Base-by-base conservation (phyloP, 2,888 invertebrate species). In the Netelia melanura region DNA sequence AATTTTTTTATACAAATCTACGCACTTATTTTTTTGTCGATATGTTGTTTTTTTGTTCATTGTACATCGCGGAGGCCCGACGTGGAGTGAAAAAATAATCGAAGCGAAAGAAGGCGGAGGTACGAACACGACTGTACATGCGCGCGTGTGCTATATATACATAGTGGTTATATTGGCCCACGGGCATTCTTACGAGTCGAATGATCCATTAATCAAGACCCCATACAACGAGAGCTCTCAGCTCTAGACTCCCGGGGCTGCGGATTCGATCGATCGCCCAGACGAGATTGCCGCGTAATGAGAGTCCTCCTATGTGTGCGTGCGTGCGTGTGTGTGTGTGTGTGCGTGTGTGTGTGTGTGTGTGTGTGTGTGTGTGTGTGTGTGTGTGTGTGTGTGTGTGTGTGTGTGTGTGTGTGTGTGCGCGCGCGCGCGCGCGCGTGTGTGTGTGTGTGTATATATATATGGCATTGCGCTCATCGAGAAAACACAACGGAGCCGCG, bases 151-250 rank as follows among this genome's bases (percentile, higher is more conserved):
- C 25, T 61, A 64, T 62, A 65, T 58, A 70, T 56, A 10, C 14
- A 23, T 14, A 58, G 10, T 54, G 23, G 21, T 23, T 43, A 25
- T 70, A 71, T 54, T 82, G 75, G 82, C 82, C 80, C 62, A 72
- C 72, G 83, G 76, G 85, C 85, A 85, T 85, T 85, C 83, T 83
- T 77, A 71, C 67, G 76, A 77, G 67, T 83, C 76, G 76, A 83
- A 88, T 89, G 89, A 89, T 90, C 91, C 92, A 93, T 92, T 93
- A 93, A 93, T 93, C 93, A 93, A 92, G 88, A 89, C 87, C 90
- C 88, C 87, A 78, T 84, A 87, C 85, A 85, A 87, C 80, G 83
- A 77, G 78, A 81, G 43, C 17, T n/a, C 23, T 21, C 71, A 80
- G 83, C 71, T 83, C 83, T 76, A 67, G 79, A 79, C 85, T 83